These are phyloP conservation scores for Lasius fuliginosus DNA, from an alignment of 2,888 invertebrate genomes.

Conservation along the genomic window DNA sequence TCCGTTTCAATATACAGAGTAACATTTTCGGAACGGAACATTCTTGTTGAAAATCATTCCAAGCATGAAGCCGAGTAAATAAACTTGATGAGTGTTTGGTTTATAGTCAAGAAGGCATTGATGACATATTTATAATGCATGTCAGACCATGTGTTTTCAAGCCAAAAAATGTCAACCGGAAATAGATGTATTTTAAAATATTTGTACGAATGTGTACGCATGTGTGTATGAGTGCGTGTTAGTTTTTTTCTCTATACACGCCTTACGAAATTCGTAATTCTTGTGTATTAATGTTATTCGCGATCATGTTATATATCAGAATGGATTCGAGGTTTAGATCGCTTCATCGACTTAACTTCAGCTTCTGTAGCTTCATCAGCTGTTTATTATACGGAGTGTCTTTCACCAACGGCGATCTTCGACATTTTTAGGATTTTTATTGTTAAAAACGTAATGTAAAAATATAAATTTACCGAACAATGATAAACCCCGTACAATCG, in stretches of 20 bases:
- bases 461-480: constrained; percentile 1
- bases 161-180: background rate
- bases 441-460: background rate
- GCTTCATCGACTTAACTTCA: background rate
- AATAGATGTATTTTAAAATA: constrained; percentile 13
- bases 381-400: background rate
- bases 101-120: background rate
- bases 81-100: background rate
- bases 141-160: background rate
- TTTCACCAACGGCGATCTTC: background rate
- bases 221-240: background rate
- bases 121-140: constrained; percentile 6
- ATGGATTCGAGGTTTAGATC: background rate
- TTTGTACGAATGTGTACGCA: background rate
- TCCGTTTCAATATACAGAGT: background rate
- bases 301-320: background rate
- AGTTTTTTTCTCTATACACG: no score
- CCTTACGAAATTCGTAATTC: no score
- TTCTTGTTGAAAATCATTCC: constrained; percentile 1
- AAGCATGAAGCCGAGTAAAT: constrained; percentile 11
- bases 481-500: background rate
- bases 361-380: background rate
- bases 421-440: background rate
- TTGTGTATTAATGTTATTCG: background rate
- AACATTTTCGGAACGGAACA: background rate